A percentile compares a stretch with the other conserved stretches of the same genome.
Conservation (phyloP, 1,140 invertebrate species). For the Drosophila ironensis region DNA sequence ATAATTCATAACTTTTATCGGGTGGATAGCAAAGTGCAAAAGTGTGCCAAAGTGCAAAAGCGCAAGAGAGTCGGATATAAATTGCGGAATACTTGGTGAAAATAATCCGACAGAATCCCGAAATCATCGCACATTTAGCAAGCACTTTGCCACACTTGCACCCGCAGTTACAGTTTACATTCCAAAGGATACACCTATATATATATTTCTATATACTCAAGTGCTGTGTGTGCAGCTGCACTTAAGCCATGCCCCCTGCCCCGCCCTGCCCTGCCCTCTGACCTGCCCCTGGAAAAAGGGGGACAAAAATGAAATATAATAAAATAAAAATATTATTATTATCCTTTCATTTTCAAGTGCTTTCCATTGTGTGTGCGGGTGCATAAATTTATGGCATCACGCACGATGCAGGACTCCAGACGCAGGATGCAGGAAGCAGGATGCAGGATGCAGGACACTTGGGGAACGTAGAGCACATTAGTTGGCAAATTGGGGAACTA, state of each 20-base stretch:
- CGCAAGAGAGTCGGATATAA: slow-evolving; percentile 14
- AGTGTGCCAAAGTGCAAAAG: neutral
- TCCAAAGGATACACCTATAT: neutral
- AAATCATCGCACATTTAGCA: slow-evolving; percentile 45
- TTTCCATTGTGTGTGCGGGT: slow-evolving; percentile 38
- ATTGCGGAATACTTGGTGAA: slow-evolving; percentile 39
- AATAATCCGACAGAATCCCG: slow-evolving; percentile 33
- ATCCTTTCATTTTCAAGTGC: slow-evolving; percentile 59
- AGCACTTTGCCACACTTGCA: slow-evolving; percentile 28
- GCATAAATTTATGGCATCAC: slow-evolving; percentile 31
- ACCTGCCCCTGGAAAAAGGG: slow-evolving; percentile 8
- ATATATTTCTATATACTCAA: neutral
- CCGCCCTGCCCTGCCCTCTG: neutral
- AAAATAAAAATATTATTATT: slow-evolving; percentile 56
- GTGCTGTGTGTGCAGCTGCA: slow-evolving; percentile 12
- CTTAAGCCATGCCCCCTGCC: slow-evolving; percentile 13
- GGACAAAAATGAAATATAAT: slow-evolving; percentile 38
- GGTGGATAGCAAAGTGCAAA: neutral
- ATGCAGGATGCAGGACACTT: slow-evolving; percentile 3
- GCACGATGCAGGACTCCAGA: neutral
- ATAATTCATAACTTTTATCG: slow-evolving; percentile 26
- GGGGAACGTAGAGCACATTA: slow-evolving; percentile 26
- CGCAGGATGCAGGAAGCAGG: neutral
- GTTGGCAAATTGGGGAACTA: slow-evolving; percentile 47
- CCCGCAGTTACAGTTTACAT: slow-evolving; percentile 5